A percentile compares a stretch with the other conserved stretches of the same genome.
Conservation (phyloP, 2,113 vertebrate genomes). For the Symphodus melops region DNA sequence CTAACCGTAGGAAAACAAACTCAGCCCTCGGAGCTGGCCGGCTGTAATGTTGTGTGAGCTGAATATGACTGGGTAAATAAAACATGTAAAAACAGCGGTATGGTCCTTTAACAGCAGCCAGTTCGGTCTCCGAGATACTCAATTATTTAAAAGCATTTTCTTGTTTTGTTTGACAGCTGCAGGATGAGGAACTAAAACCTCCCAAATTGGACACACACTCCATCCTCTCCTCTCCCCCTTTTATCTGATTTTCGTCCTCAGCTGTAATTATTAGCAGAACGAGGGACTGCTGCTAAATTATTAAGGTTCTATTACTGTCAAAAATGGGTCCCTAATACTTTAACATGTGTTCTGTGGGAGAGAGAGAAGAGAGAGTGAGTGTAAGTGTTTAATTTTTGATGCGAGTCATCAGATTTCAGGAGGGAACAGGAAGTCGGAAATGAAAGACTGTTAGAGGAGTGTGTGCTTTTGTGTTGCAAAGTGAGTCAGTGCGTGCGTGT, state of each 20-base stretch:
- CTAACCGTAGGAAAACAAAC: background rate
- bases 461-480: background rate
- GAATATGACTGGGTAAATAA: conserved; percentile 8
- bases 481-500: background rate
- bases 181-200: conserved; percentile 2
- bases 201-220: background rate
- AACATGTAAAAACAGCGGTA: conserved; percentile 7
- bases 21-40: background rate
- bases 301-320: conserved; percentile 63
- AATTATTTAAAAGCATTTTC: conserved; percentile 32
- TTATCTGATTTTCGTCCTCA: background rate
- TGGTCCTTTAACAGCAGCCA: conserved; percentile 5
- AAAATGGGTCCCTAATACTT: conserved; percentile 60
- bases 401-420: conserved; percentile 11
- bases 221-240: background rate
- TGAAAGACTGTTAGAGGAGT: background rate
- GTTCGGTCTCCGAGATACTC: background rate
- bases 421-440: conserved; percentile 6
- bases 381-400: conserved; percentile 36
- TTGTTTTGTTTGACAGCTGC: background rate
- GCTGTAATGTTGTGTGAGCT: background rate
- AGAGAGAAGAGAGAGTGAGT: background rate
- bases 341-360: background rate
- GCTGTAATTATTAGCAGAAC: conserved; percentile 40
- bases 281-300: conserved; percentile 58